Evolutionary conservation across 2,888 invertebrate genomes (phyloP), one percentile per base, ranked within the genome.

Genomic region (Homarus gammarus): DNA sequence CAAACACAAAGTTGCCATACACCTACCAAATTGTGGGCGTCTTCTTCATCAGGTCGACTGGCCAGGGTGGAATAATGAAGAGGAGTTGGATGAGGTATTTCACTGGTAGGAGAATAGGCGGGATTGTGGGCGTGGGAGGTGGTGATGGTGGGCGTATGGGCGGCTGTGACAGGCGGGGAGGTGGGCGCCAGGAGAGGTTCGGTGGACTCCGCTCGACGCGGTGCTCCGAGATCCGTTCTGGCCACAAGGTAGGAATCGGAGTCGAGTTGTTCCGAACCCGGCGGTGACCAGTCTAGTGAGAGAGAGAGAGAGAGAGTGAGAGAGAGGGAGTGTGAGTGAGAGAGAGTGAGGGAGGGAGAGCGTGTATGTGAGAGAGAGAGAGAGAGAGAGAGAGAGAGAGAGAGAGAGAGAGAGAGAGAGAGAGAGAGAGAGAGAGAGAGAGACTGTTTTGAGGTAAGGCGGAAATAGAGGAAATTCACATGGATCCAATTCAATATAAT

Each of bases 61-160:
- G 87, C 90, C 22, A 91, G 78, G 61, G 91, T 91, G 38, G 91
- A 91, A 82, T 91, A 91, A 38, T 91, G 90, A 49, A 91, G 72
- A 27, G 88, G 82, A 0, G 89, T 83, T 3, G 77, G 81, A 31
- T 84, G 81, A 3, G 85, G 85, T 22, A 79, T 68, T 44, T 90
- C 87, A n/a, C 75, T 79, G 33, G 87, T 90, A 12, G 91, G 91
- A 51, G 90, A 87, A 56, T 91, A 91, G 56, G 90, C 89, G 22
- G 91, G 91, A 44, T 91, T 91, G 90, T 91, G 91, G 70, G 88
- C 88, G 70, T 88, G 84, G 1, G 87, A 77, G 44, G 82, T 75
- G 18, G 90, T 87, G 79, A 75, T 79, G 31, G 70, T 72, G 51
- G 75, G 72, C 36, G 77, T 83, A 22, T 87, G 79, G 75, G 84